phyloP scores from a whole-genome alignment of 92 coral and sea anemone genomes.

The Phymanthus crucifer region DNA sequence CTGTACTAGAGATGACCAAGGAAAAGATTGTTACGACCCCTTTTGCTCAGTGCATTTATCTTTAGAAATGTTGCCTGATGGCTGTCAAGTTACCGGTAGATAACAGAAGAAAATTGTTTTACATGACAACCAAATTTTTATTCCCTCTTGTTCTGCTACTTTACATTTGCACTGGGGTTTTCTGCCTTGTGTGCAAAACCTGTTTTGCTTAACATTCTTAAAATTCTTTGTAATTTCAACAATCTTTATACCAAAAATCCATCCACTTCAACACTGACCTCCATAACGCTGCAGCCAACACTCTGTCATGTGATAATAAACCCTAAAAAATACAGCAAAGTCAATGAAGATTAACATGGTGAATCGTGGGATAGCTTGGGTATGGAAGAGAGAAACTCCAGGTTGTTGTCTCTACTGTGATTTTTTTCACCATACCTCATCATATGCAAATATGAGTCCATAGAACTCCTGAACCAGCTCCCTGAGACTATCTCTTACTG shows the following conservation, averaged over 20 bases:
- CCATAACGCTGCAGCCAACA: slow-evolving; percentile 95
- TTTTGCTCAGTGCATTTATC: too few relatives aligned
- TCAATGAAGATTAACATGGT: neutral
- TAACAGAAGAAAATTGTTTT: too few relatives aligned
- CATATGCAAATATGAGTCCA: slow-evolving; percentile 93
- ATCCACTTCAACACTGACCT: slow-evolving; percentile 45
- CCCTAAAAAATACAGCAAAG: slow-evolving; percentile 50
- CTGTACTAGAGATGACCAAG: too few relatives aligned
- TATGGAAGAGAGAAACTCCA: too few relatives aligned
- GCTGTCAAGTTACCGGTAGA: too few relatives aligned
- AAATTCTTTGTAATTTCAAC: too few relatives aligned
- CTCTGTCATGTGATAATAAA: slow-evolving; percentile 86
- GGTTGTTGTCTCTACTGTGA: neutral
- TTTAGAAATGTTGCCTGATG: too few relatives aligned
- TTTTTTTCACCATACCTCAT: slow-evolving; percentile 59
- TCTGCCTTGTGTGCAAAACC: too few relatives aligned
- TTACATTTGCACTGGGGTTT: too few relatives aligned
- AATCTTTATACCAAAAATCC: neutral
- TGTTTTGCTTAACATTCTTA: neutral
- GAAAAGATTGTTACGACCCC: too few relatives aligned
- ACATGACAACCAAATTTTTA: too few relatives aligned
- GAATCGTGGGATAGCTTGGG: neutral
- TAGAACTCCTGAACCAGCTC: slow-evolving; percentile 84
- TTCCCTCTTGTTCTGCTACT: too few relatives aligned
- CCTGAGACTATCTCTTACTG: slow-evolving; percentile 63